Evolutionary conservation across 2,888 invertebrate species (phyloP).

Genomic region (Rhaphigaster nebulosa): DNA sequence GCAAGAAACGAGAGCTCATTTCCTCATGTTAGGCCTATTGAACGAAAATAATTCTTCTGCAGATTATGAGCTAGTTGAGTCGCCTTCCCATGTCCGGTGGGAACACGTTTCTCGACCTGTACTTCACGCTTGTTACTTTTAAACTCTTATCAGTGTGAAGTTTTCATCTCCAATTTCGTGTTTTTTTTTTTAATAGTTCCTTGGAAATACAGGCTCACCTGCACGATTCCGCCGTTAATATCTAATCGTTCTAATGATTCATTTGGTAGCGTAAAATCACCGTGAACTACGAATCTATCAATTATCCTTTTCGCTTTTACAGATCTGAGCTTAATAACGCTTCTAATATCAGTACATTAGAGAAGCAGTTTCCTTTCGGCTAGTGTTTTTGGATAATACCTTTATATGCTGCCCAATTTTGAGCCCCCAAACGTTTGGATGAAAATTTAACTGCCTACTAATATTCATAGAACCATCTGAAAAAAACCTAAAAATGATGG

Average conservation of each 20-base stretch:
- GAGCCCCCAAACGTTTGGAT: background rate
- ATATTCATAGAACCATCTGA: too few species aligned
- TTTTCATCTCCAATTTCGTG: slow-evolving; percentile 41
- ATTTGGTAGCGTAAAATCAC: slow-evolving; percentile 27
- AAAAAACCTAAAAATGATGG: too few species aligned
- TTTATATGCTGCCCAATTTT: background rate
- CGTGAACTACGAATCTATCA: slow-evolving; percentile 41
- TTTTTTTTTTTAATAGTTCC: slow-evolving; percentile 40
- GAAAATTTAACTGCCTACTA: background rate
- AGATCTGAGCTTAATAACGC: slow-evolving; percentile 30
- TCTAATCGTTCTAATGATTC: slow-evolving; percentile 39
- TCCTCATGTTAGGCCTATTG: too few species aligned
- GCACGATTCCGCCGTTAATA: slow-evolving; percentile 35
- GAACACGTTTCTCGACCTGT: slow-evolving; percentile 25
- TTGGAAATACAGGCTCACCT: slow-evolving; percentile 28
- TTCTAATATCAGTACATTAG: slow-evolving; percentile 45
- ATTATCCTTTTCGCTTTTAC: slow-evolving; percentile 12
- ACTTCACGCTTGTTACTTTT: background rate
- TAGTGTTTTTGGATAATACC: slow-evolving; percentile 12
- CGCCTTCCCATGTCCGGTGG: background rate
- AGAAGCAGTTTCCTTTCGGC: slow-evolving; percentile 12
- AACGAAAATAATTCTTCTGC: background rate
- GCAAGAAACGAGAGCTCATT: too few species aligned
- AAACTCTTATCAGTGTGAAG: slow-evolving; percentile 21
- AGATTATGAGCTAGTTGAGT: background rate